Base-by-base conservation (phyloP, 2,113 vertebrate genomes). In the Catharus minimus region DNA sequence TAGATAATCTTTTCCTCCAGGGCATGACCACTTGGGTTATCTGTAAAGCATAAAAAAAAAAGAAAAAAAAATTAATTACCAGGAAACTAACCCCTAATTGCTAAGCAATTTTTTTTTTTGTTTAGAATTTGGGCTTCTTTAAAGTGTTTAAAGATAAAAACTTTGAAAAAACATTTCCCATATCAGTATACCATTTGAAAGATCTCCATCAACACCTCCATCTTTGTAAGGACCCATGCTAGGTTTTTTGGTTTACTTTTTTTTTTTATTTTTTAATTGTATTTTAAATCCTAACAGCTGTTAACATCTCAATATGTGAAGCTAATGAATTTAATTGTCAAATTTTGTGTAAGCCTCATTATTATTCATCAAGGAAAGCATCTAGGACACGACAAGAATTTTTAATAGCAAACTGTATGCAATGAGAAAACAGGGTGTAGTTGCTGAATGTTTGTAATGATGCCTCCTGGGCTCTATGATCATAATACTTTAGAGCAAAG, bases 1-100 rank as follows among this genome's bases (percentile, higher is more conserved):
- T 99, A 99, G 86, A 99, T 98, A 24, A 98, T 98, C 96, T 98
- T 99, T 93, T 99, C 98, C 90, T 98, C 97, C 69, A 99, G 91
- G 22, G 96, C 98, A 26, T 97, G 97, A 21, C 98, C 97, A 33
- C 92, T 97, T 79, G 98, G 97, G 73, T 99, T 98, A 95, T 99
- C 99, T 99, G 87, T 33, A 50, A 83, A 38, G 38, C 33, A 33
- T 65, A 19, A 17, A 46, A 39, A 76, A 50, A 49, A 4, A 27
- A 91, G 33, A 50, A 46, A 15, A 55, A 78, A 78, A 4, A 44
- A 32, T 28, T 80, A 80, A 61, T 57, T 56, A 41, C 28, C 8
- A 53, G 9, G 16, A 71, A 83, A 57, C 2, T 18, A 56, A 81
- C 7, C 2, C 13, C 74, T 57, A 81, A 67, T 53, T 90, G 77